These are phyloP conservation scores for Xestobium rufovillosum DNA, from an alignment of 2,888 invertebrate genomes.

Conservation along the genomic window DNA sequence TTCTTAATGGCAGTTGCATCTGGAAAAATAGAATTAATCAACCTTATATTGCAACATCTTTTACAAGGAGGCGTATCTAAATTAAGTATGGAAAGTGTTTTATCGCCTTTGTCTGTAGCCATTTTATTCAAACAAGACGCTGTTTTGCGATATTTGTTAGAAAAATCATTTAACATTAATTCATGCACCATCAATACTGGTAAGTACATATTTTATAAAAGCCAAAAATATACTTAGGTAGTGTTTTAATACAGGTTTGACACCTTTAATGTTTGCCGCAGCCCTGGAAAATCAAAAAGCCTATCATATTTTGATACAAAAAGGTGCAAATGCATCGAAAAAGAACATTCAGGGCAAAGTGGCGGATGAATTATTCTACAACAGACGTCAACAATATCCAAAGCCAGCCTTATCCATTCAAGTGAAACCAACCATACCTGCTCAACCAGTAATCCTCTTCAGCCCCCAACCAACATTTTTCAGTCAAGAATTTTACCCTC, in stretches of 20 bases:
- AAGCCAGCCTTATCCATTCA: constrained; percentile 7
- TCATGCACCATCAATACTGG: constrained; percentile 29
- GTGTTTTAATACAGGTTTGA: constrained; percentile 29
- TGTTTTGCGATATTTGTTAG: constrained; percentile 32
- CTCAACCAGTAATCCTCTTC: too few species aligned
- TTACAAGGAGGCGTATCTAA: constrained; percentile 36
- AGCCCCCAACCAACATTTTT: too few species aligned
- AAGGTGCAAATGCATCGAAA: constrained; percentile 26
- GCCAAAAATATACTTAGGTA: constrained; percentile 3
- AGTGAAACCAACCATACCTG: constrained; percentile 5
- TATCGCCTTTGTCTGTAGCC: constrained; percentile 36
- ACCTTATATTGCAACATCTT: constrained; percentile 33
- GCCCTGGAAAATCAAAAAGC: constrained; percentile 30
- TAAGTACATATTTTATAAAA: constrained; percentile 18
- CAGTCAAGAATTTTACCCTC: too few species aligned
- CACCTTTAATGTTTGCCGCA: constrained; percentile 37
- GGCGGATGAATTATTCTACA: too few species aligned
- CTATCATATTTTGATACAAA: constrained; percentile 25
- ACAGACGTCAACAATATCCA: constrained; percentile 5
- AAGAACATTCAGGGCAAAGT: constrained; percentile 29
- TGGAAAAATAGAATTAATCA: constrained; percentile 33
- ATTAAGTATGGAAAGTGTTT: constrained; percentile 31
- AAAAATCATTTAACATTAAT: constrained; percentile 32
- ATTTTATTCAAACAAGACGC: constrained; percentile 32
- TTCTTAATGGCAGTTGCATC: constrained; percentile 34